Evolutionary conservation across 1,140 invertebrate species (phyloP).

Genomic region (Bombus difficillimus): DNA sequence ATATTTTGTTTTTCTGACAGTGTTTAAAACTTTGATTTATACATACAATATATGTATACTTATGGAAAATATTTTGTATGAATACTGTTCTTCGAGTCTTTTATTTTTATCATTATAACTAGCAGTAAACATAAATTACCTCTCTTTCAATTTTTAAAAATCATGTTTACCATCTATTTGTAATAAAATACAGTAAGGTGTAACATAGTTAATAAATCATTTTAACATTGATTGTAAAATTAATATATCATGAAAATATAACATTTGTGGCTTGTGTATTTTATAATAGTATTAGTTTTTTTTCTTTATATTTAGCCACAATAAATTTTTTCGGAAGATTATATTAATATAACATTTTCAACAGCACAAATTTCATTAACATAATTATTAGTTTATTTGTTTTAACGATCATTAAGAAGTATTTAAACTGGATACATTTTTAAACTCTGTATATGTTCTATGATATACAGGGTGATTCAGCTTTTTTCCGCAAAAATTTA

Average conservation of each 20-base stretch:
- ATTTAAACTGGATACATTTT: conserved; percentile 11
- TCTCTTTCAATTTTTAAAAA: background rate
- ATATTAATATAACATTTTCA: conserved; percentile 29
- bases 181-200: conserved; percentile 15
- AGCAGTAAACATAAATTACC: conserved; percentile 14
- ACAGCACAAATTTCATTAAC: conserved; percentile 46
- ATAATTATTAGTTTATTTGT: conserved; percentile 34
- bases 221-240: conserved; percentile 19
- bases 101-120: conserved; percentile 18
- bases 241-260: conserved; percentile 9
- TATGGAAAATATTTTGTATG: conserved; percentile 34
- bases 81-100: conserved; percentile 37
- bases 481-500: too few species aligned
- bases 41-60: conserved; percentile 27
- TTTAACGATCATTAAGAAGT: conserved; percentile 33
- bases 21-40: conserved; percentile 17
- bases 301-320: background rate
- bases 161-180: conserved; percentile 3
- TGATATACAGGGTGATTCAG: background rate
- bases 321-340: conserved; percentile 22
- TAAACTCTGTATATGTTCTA: conserved; percentile 18
- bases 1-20: conserved; percentile 26
- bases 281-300: background rate
- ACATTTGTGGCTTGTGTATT: background rate
- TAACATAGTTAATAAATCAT: conserved; percentile 14